Conservation (phyloP, 2,113 vertebrate genomes). For the Phasianus colchicus region DNA sequence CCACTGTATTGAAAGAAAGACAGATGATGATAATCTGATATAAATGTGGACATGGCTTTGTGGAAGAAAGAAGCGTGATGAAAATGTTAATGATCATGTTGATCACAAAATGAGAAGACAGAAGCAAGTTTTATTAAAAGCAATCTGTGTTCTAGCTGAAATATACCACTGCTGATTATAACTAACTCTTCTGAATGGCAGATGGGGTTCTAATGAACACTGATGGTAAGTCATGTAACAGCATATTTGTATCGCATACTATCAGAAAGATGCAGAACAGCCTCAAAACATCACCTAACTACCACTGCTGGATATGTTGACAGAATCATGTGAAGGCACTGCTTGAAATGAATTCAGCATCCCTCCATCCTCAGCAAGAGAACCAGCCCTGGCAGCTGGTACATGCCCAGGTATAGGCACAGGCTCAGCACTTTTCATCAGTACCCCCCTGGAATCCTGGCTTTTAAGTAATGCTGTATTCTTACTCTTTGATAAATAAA, state of each 20-base stretch:
- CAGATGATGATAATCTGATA: background rate
- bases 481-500: background rate
- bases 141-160: background rate
- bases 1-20: background rate
- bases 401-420: background rate
- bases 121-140: background rate
- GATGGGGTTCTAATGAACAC: background rate
- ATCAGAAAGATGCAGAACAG: conserved; percentile 1
- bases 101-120: conserved; percentile 2
- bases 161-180: background rate
- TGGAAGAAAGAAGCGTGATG: background rate
- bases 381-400: background rate
- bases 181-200: background rate
- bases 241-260: background rate
- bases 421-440: background rate
- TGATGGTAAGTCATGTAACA: background rate
- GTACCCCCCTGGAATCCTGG: background rate
- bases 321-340: background rate
- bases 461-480: background rate
- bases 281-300: background rate
- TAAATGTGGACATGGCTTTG: background rate
- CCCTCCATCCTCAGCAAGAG: background rate
- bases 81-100: conserved; percentile 3
- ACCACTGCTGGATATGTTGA: background rate
- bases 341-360: background rate